Conservation (phyloP, 2,888 invertebrate genomes). For the Trisateles emortualis region DNA sequence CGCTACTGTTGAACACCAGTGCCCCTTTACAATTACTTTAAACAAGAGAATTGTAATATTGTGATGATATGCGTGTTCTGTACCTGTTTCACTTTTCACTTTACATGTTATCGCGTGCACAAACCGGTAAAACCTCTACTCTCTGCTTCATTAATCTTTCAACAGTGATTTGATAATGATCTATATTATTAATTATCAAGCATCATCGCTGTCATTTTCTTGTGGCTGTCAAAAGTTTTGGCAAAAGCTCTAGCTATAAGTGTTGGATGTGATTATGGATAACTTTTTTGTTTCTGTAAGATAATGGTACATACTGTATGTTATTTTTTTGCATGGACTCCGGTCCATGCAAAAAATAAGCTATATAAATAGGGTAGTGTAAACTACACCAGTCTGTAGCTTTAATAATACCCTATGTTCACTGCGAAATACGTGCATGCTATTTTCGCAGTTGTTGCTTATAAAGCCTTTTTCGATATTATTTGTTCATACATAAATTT, state of each 20-base stretch:
- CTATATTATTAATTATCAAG: conserved; percentile 60
- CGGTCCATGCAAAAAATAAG: too few relatives aligned
- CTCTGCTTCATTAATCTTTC: conserved; percentile 59
- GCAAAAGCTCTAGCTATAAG: background rate
- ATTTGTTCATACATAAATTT: too few relatives aligned
- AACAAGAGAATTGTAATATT: conserved; percentile 48
- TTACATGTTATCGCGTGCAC: conserved; percentile 53
- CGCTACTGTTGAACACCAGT: conserved; percentile 50
- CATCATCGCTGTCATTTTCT: conserved; percentile 50
- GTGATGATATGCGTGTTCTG: conserved; percentile 50
- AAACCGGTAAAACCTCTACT: conserved; percentile 58
- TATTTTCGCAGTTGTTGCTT: too few relatives aligned
- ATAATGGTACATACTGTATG: too few relatives aligned
- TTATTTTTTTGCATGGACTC: too few relatives aligned
- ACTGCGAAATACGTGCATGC: too few relatives aligned
- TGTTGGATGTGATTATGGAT: background rate
- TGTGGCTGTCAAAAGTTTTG: background rate
- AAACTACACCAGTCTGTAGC: too few relatives aligned
- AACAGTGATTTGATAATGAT: conserved; percentile 60
- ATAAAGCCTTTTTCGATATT: too few relatives aligned
- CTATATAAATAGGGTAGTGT: too few relatives aligned
- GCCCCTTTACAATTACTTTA: conserved; percentile 56
- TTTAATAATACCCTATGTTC: too few relatives aligned
- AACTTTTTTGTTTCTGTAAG: background rate
- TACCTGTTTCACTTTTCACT: conserved; percentile 40